These are phyloP conservation scores for Ophraella communa DNA, from an alignment of 2,888 invertebrate genomes.

Conservation along the genomic window DNA sequence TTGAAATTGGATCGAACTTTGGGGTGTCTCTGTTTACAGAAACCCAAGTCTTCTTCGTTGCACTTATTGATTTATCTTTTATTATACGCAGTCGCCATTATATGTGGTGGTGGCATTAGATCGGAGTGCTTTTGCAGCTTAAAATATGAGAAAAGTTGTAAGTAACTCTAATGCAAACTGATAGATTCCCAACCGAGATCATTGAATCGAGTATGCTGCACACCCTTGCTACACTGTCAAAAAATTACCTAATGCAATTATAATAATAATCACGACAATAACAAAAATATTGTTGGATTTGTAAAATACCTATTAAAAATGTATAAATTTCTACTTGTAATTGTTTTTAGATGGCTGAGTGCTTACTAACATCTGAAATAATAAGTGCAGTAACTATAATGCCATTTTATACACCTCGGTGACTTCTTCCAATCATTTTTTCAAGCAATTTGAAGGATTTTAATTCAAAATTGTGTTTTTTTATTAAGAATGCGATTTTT, in stretches of 20 bases:
- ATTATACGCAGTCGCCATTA: slow-evolving; percentile 45
- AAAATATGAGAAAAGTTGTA: slow-evolving; percentile 58
- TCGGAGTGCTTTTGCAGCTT: slow-evolving; percentile 49
- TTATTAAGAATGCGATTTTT: too few species aligned
- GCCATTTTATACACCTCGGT: too few species aligned
- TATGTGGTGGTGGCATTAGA: slow-evolving; percentile 48
- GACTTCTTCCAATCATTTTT: too few species aligned
- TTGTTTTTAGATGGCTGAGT: too few species aligned
- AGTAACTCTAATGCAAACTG: slow-evolving; percentile 55
- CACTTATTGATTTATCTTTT: slow-evolving; percentile 50
- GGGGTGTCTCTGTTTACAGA: slow-evolving; percentile 13
- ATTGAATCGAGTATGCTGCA: slow-evolving; percentile 28
- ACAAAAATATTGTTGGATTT: too few species aligned
- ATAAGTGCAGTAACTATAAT: too few species aligned
- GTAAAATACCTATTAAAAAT: too few species aligned
- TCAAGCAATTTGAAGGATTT: too few species aligned
- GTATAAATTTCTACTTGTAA: too few species aligned
- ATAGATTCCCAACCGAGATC: slow-evolving; percentile 54
- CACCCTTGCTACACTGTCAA: neutral
- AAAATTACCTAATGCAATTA: neutral
- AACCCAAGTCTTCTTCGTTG: slow-evolving; percentile 30
- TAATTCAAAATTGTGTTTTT: too few species aligned
- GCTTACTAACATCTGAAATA: too few species aligned
- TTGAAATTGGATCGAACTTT: slow-evolving; percentile 34
- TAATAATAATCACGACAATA: too few species aligned